phyloP scores from a whole-genome alignment of 2,113 vertebrate species.

The Rhinoderma darwinii region DNA sequence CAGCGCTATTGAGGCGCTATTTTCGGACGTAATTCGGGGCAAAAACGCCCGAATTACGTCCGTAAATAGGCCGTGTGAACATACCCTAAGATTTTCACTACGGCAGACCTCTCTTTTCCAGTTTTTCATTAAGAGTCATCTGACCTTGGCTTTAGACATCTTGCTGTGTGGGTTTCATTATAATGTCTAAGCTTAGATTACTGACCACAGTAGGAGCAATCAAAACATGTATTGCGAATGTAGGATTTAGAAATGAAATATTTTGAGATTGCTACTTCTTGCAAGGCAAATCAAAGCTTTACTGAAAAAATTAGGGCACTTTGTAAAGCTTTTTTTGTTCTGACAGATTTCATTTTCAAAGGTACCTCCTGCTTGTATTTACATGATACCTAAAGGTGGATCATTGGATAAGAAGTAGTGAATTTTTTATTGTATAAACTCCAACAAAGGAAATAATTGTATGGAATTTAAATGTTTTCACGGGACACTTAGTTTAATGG shows the following conservation, averaged over 20 bases:
- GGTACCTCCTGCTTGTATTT: background rate
- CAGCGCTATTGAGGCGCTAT: too few species aligned
- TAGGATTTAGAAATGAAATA: conserved; percentile 32
- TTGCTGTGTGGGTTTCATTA: conserved; percentile 48
- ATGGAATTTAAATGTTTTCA: too few species aligned
- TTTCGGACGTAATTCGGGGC: too few species aligned
- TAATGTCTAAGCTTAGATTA: conserved; percentile 39
- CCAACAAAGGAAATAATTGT: too few species aligned
- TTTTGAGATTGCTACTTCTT: background rate
- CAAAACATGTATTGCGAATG: conserved; percentile 42
- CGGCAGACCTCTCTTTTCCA: background rate
- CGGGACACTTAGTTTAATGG: too few species aligned
- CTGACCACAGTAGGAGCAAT: conserved; percentile 38
- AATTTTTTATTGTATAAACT: background rate
- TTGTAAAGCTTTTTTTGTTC: background rate
- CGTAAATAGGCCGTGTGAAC: too few species aligned
- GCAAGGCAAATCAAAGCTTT: conserved; percentile 14
- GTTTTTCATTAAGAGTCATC: conserved; percentile 31
- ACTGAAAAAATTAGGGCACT: conserved; percentile 15
- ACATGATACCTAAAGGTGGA: background rate
- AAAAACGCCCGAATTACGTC: too few species aligned
- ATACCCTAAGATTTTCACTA: background rate
- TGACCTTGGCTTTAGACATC: conserved; percentile 43
- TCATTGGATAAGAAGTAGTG: background rate
- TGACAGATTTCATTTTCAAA: conserved; percentile 2